Evolutionary conservation across 1,140 invertebrate species (phyloP), one percentile per base, ranked within the genome.

Genomic region (Trialeurodes vaporariorum): DNA sequence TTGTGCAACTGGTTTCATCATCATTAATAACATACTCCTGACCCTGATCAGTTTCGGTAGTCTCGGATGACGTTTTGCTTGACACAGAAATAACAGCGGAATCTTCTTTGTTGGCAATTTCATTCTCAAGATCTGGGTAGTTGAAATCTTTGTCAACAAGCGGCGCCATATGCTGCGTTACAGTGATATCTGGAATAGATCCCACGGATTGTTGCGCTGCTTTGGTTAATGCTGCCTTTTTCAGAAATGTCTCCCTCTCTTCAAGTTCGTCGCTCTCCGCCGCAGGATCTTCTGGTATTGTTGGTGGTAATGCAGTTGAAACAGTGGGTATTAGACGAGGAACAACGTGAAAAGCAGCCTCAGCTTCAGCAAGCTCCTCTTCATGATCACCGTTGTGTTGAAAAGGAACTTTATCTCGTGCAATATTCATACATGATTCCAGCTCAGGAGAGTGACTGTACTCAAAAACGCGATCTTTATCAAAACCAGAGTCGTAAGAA

Each of bases 181-280:
- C 81, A 72, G 83, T 87, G 65, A 88, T 89, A 73, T 86, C 85
- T 24, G 86, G 86, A 71, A 88, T 85, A 63, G 80, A 78, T 63
- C 80, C 79, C 65, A 80, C 80, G 68, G 79, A 80, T 72, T 62
- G 76, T 64, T 77, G 77, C 68, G 77, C 74, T 1, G 74, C 74
- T 27, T 75, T 74, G 2, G 77, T 70, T 25, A 75, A 73, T 65
- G 79, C 77, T 62, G 78, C 77, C 68, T 83, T 79, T 70, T 79
- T 80, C 68, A 81, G 75, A 1, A 76, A 76, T 67, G 77, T 76
- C 70, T 81, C 79, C 64, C 75, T 69, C 24, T 76, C 76, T 76
- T 81, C 79, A 61, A 79, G 69, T 75, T 81, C 80, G 70, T 79
- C 78, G 59, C 82, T 78, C 72, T 84, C 83, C 12, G 81, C 81